Conservation (phyloP, 2,888 invertebrate species). For the Alcis repandata region DNA sequence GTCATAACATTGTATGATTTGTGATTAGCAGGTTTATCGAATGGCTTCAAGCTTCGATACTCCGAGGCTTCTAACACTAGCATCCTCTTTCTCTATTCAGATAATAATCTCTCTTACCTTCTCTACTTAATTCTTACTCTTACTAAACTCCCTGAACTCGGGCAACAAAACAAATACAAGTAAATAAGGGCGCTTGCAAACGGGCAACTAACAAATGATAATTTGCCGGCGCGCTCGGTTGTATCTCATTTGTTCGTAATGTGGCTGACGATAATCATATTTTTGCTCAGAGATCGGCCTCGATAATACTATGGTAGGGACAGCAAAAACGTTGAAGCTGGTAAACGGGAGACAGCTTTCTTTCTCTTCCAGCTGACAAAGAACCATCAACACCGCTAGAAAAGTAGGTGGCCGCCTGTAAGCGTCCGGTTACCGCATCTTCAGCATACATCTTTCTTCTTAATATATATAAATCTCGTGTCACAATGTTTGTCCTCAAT, state of each 20-base stretch:
- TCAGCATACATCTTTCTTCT: too few species aligned
- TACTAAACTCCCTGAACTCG: conserved; percentile 10
- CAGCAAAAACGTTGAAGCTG: conserved; percentile 53
- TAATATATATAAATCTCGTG: too few species aligned
- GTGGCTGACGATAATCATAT: conserved; percentile 76
- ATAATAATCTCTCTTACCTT: background rate
- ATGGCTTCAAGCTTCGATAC: too few species aligned
- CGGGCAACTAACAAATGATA: conserved; percentile 54
- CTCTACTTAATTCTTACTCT: conserved; percentile 11
- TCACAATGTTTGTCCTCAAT: too few species aligned
- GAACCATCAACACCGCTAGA: too few species aligned
- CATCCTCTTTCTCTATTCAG: background rate
- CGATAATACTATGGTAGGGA: conserved; percentile 69
- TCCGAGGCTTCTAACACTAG: background rate
- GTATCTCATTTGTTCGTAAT: conserved; percentile 75
- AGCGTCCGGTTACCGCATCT: too few species aligned
- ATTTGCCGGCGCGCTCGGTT: conserved; percentile 53
- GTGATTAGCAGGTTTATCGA: too few species aligned
- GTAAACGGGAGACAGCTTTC: too few species aligned
- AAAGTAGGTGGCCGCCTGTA: too few species aligned
- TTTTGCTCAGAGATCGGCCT: conserved; percentile 76
- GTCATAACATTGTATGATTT: too few species aligned
- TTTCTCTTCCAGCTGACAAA: too few species aligned
- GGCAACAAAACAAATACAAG: conserved; percentile 35
- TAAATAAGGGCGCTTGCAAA: conserved; percentile 35